Evolutionary conservation across 2,888 invertebrate genomes (phyloP).

Genomic region (Tridacna gigas): DNA sequence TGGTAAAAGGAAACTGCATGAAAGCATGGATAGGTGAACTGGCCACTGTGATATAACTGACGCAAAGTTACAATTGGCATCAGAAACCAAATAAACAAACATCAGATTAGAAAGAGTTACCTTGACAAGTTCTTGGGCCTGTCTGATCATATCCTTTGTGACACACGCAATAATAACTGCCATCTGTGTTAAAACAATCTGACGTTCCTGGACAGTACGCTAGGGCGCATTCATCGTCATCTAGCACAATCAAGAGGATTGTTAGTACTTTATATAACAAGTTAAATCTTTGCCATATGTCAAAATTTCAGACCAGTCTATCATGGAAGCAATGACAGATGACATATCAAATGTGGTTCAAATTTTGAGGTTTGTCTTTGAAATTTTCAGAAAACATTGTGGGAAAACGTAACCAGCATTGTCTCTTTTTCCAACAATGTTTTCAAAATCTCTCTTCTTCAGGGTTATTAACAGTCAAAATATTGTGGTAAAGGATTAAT

Average conservation of each 20-base stretch:
- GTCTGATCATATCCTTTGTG: constrained; percentile 72
- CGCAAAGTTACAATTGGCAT: no score
- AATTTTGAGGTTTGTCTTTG: background rate
- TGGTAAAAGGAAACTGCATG: no score
- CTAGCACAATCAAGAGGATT: constrained; percentile 40
- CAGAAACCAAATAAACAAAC: no score
- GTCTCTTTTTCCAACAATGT: background rate
- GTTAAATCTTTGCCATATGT: no score
- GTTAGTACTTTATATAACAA: no score
- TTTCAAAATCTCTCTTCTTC: background rate
- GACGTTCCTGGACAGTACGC: constrained; percentile 71
- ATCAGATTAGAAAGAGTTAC: constrained; percentile 47
- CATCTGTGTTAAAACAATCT: constrained; percentile 75
- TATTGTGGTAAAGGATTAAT: no score
- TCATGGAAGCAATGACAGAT: no score
- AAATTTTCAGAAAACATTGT: background rate
- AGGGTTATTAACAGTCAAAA: no score
- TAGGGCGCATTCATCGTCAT: constrained; percentile 75
- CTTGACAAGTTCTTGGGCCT: constrained; percentile 67
- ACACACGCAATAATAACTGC: constrained; percentile 78
- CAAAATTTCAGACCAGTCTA: no score
- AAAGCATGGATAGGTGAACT: no score
- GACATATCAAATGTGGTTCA: no score
- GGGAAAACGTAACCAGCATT: constrained; percentile 2
- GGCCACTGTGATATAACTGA: no score